A percentile compares a stretch with the other conserved stretches of the same genome.
These are phyloP conservation scores for Adelphocoris suturalis DNA, from an alignment of 2,888 invertebrate genomes.

Conservation along the genomic window DNA sequence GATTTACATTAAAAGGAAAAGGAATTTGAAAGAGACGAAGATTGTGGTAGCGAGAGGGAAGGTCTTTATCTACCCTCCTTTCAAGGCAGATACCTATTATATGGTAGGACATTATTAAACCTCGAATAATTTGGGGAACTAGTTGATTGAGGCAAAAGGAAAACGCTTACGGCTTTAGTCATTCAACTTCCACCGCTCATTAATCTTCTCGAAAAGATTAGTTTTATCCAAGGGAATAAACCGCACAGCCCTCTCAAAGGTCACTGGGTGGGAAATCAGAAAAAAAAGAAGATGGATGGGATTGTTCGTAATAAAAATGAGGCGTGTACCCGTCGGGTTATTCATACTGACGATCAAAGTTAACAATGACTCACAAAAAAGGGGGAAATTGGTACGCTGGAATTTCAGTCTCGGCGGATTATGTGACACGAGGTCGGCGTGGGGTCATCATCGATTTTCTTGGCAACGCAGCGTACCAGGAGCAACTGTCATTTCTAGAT, in stretches of 20 bases:
- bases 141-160: too few species aligned
- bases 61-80: too few species aligned
- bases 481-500: background rate
- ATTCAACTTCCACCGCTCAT: background rate
- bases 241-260: background rate
- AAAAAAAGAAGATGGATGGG: background rate
- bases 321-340: background rate
- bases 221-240: background rate
- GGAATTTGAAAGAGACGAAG: too few species aligned
- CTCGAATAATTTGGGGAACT: too few species aligned
- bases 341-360: background rate
- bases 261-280: background rate
- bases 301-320: slow-evolving; percentile 12
- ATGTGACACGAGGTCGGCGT: background rate
- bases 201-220: background rate
- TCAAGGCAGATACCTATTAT: too few species aligned
- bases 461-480: slow-evolving; percentile 1
- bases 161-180: too few species aligned
- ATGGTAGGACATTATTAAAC: too few species aligned
- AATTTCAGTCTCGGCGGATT: background rate
- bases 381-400: background rate
- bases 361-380: background rate
- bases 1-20: too few species aligned
- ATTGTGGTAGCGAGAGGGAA: too few species aligned
- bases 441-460: background rate